Evolutionary conservation across 2,888 invertebrate species (phyloP).

Genomic region (Drosophila antonietae): DNA sequence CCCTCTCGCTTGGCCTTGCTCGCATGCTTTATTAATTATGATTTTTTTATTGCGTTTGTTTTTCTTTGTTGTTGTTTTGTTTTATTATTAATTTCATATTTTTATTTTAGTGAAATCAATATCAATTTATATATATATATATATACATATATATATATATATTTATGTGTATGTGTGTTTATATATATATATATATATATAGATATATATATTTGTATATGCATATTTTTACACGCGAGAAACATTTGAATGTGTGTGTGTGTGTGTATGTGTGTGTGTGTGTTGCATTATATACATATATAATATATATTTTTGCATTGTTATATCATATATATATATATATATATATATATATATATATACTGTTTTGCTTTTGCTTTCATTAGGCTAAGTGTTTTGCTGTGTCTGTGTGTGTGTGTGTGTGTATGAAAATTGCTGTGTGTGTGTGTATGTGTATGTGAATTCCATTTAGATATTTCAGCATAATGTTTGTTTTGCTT

Average conservation of each 20-base stretch:
- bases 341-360: conserved; percentile 7
- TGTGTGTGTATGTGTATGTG: conserved; percentile 22
- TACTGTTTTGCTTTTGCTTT: conserved; percentile 20
- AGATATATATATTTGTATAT: conserved; percentile 27
- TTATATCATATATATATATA: conserved; percentile 23
- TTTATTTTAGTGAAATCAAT: conserved; percentile 28
- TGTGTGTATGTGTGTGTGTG: conserved; percentile 33
- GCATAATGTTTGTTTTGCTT: conserved; percentile 32
- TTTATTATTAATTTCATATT: conserved; percentile 27
- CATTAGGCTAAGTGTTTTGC: conserved; percentile 64
- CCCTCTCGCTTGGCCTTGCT: conserved; percentile 47
- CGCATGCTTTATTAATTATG: conserved; percentile 29
- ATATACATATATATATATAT: conserved; percentile 21
- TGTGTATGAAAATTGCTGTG: conserved; percentile 27
- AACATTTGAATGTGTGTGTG: conserved; percentile 25
- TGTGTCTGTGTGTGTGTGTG: conserved; percentile 15
- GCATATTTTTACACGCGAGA: conserved; percentile 35
- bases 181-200: conserved; percentile 25
- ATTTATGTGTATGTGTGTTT: conserved; percentile 25
- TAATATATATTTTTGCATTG: conserved; percentile 36
- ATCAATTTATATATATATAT: conserved; percentile 16
- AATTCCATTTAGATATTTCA: conserved; percentile 40
- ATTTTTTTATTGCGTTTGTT: conserved; percentile 43
- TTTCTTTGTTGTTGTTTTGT: conserved; percentile 11
- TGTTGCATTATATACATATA: conserved; percentile 53